Evolutionary conservation across 2,113 vertebrate genomes (phyloP).

Genomic region (Catagonus wagneri): DNA sequence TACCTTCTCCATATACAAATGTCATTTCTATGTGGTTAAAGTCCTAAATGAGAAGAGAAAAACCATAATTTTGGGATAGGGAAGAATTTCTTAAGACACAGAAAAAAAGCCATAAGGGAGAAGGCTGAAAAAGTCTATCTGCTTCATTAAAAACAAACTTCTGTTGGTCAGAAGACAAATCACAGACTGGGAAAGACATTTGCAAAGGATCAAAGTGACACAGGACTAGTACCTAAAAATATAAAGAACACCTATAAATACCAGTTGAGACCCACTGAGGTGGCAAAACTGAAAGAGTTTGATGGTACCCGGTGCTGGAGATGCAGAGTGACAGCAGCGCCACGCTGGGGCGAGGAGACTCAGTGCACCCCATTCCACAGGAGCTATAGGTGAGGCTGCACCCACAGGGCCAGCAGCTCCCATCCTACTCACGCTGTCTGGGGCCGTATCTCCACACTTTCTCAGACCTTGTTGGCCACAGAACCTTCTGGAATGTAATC

Average conservation of each 20-base stretch:
- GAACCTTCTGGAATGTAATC: background rate
- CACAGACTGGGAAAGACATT: background rate
- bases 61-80: background rate
- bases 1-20: background rate
- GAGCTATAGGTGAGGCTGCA: background rate
- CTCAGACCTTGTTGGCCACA: background rate
- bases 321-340: background rate
- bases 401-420: background rate
- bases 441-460: background rate
- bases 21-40: background rate
- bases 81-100: background rate
- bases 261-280: background rate
- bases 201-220: background rate
- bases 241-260: background rate
- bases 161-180: background rate
- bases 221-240: background rate
- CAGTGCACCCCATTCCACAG: background rate
- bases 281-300: background rate
- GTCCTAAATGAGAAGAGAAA: background rate
- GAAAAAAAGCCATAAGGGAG: background rate
- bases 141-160: background rate
- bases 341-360: background rate
- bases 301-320: background rate
- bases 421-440: background rate
- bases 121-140: background rate